These are phyloP conservation scores for Lagopus leucura DNA, from an alignment of 2,113 vertebrate species.

Conservation along the genomic window DNA sequence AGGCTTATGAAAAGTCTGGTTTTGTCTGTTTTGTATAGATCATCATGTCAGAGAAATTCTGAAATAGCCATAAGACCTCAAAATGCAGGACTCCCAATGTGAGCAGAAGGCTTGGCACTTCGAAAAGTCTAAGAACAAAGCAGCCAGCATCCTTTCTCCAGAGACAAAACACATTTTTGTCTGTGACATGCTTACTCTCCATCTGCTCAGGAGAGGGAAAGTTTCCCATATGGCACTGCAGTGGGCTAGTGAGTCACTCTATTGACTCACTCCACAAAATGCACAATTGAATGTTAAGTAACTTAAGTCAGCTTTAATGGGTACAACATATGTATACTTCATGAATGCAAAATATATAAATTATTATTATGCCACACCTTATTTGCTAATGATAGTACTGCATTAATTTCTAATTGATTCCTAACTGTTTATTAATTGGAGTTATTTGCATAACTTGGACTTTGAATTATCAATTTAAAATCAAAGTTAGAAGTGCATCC, in stretches of 20 bases:
- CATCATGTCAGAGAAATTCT: background rate
- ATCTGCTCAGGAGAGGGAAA: constrained; percentile 75
- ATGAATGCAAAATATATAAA: constrained; percentile 57
- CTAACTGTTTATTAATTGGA: constrained; percentile 4
- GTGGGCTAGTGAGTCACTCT: constrained; percentile 59
- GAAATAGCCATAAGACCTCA: constrained; percentile 44
- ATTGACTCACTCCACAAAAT: constrained; percentile 56
- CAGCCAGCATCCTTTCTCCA: constrained; percentile 70
- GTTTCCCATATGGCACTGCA: constrained; percentile 71
- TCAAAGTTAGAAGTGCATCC: constrained; percentile 27
- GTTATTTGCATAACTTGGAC: constrained; percentile 14
- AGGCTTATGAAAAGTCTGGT: background rate
- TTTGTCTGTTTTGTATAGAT: constrained; percentile 8
- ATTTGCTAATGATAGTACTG: constrained; percentile 10
- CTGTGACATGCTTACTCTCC: constrained; percentile 74
- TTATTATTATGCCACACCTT: constrained; percentile 33
- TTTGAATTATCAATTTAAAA: constrained; percentile 58
- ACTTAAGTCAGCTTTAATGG: constrained; percentile 61
- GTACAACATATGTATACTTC: constrained; percentile 64
- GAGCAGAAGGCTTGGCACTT: constrained; percentile 72
- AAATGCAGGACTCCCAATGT: background rate
- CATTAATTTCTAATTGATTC: constrained; percentile 25
- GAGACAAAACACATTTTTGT: constrained; percentile 78
- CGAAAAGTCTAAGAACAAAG: constrained; percentile 67
- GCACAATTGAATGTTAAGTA: constrained; percentile 71